Evolutionary conservation across 2,113 vertebrate species (phyloP), one percentile per base, ranked within the genome.

Genomic region (Cyprinodon variegatus): DNA sequence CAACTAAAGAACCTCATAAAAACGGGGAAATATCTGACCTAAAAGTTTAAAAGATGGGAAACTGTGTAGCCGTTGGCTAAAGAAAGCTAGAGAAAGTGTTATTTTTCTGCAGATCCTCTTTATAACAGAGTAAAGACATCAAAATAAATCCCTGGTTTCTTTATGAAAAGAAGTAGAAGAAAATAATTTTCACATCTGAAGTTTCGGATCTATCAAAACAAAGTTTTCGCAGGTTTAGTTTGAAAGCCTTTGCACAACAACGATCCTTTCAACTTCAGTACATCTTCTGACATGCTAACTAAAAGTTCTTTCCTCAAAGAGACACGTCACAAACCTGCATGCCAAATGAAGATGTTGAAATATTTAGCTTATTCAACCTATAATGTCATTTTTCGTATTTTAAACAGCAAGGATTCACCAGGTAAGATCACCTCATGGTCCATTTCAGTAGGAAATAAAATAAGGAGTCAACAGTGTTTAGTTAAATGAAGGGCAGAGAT

Each of bases 401-500:
- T 83, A 86, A 79, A 90, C 66, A 69, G 22, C 50, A 57, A 79
- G 68, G 75, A 90, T 88, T 90, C 90, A 91, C 93, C 61, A 82
- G 85, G 88, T 89, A 83, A 80, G 80, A 81, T 90, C 86, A 91
- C 78, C 75, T 79, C 70, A 37, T 5, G 71, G 82, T 89, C 83
- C 74, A 80, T 87, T 83, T 74, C 69, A 86, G 89, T 70, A 76
- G 79, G 72, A 83, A 72, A 70, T 86, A 86, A 89, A 89, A 87
- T 36, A 66, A 86, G 78, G 86, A 92, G 89, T 91, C 78, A 83
- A 90, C 86, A 89, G 86, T 78, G 80, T 93, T 94, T 93, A 93
- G 90, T 89, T 74, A 90, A 92, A 93, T 90, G 90, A 93, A 94
- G 93, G 84, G 78, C 57, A 76, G 65, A 88, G 88, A 93, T 93